These are phyloP conservation scores for Porites cylindrica DNA, from an alignment of 92 coral and sea anemone genomes.

Conservation along the genomic window DNA sequence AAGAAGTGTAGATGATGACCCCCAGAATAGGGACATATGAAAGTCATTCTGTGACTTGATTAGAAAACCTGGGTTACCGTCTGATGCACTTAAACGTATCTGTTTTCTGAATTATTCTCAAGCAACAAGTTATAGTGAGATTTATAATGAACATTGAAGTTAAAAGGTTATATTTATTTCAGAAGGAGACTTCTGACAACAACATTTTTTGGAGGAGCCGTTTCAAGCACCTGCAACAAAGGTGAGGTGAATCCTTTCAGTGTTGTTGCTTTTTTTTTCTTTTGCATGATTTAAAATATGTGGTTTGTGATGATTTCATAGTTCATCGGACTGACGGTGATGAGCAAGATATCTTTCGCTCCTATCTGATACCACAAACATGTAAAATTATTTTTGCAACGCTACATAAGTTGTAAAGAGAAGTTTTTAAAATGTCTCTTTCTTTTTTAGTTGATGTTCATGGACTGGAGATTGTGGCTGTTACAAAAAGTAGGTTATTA, in stretches of 20 bases:
- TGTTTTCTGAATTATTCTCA: not conserved
- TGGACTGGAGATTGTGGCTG: no score
- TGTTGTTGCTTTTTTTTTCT: not conserved
- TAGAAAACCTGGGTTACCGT: slow-evolving; percentile 56
- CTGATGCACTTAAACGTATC: slow-evolving; percentile 50
- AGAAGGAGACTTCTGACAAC: not conserved
- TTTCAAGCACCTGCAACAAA: not conserved
- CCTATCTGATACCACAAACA: slow-evolving; percentile 83
- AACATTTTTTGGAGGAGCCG: not conserved
- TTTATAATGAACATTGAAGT: not conserved
- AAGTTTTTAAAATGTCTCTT: not conserved
- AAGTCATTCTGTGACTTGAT: slow-evolving; percentile 51
- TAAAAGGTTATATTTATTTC: not conserved
- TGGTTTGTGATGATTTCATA: slow-evolving; percentile 74
- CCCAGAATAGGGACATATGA: slow-evolving; percentile 79
- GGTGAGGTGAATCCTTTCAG: not conserved
- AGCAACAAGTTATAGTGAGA: not conserved
- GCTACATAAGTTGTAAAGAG: not conserved
- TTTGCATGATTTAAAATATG: not conserved
- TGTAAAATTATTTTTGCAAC: not conserved
- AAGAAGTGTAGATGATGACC: slow-evolving; percentile 64
- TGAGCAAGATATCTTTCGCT: slow-evolving; percentile 77
- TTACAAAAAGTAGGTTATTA: no score
- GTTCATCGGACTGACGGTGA: slow-evolving; percentile 84
- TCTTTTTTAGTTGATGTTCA: not conserved